These are phyloP conservation scores for Arbacia lixula DNA, from an alignment of 53 echinoderm and acorn worm genomes.

Conservation along the genomic window DNA sequence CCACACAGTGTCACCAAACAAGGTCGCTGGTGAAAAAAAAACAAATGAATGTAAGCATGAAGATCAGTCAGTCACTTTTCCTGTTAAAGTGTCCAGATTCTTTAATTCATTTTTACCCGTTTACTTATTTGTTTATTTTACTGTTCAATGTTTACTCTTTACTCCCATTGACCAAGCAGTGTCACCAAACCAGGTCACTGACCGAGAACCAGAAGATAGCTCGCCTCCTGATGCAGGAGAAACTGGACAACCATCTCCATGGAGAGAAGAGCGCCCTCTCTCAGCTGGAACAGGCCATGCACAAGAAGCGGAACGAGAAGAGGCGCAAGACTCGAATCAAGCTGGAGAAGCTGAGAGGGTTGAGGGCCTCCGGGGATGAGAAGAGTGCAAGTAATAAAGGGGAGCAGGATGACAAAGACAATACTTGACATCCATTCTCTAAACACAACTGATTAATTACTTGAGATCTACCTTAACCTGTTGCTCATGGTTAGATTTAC, in stretches of 20 bases:
- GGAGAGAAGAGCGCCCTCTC: conserved; percentile 82
- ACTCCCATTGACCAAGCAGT: conserved; percentile 70
- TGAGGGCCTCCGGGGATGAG: conserved; percentile 60
- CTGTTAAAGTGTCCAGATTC: too few species aligned
- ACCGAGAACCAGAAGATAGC: conserved; percentile 95
- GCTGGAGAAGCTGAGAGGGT: conserved; percentile 78
- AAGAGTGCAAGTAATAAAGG: background rate
- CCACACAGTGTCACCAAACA: too few species aligned
- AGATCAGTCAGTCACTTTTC: too few species aligned
- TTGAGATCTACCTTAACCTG: too few species aligned
- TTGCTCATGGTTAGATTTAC: too few species aligned
- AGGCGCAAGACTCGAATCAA: conserved; percentile 80
- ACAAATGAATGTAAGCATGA: too few species aligned
- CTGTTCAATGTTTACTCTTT: too few species aligned
- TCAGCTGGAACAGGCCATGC: conserved; percentile 62
- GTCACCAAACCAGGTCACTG: conserved; percentile 95
- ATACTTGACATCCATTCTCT: too few species aligned
- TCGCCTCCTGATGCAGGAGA: conserved; percentile 75
- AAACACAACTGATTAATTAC: too few species aligned
- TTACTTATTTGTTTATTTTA: too few species aligned
- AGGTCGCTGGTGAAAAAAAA: too few species aligned
- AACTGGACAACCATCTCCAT: conserved; percentile 79
- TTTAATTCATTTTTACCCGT: too few species aligned
- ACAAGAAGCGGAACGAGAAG: conserved; percentile 82
- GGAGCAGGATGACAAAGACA: background rate